A percentile compares a stretch with the other conserved stretches of the same genome.
These are phyloP conservation scores for Caranx ignobilis DNA, from an alignment of 2,113 vertebrate genomes.

Conservation along the genomic window DNA sequence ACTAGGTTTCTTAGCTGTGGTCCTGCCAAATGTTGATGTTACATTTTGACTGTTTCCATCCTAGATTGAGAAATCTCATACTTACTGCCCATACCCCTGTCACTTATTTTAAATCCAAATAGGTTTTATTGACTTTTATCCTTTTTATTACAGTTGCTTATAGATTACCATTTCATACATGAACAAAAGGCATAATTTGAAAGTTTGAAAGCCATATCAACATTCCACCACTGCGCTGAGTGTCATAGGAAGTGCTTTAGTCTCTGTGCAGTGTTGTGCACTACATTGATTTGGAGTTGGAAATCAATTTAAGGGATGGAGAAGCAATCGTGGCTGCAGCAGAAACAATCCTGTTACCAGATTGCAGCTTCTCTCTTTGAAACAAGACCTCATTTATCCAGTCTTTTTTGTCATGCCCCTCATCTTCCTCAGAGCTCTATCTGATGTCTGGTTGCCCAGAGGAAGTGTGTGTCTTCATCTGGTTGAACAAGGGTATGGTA, in stretches of 20 bases:
- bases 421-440: not conserved
- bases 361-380: not conserved
- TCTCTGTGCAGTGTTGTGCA: not conserved
- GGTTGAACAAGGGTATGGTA: not conserved
- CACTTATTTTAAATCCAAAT: not conserved
- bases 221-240: constrained; percentile 2
- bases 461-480: not conserved
- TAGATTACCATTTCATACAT: not conserved
- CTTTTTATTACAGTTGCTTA: too few relatives aligned
- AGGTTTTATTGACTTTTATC: not conserved
- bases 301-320: constrained; percentile 37
- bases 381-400: constrained; percentile 23
- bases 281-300: constrained; percentile 11
- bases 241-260: not conserved
- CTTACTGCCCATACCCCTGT: not conserved
- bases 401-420: not conserved
- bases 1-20: not conserved
- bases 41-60: not conserved
- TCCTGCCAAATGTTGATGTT: not conserved
- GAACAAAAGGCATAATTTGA: not conserved
- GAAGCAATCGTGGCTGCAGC: constrained; percentile 31
- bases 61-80: not conserved
- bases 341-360: constrained; percentile 14
- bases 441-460: not conserved
- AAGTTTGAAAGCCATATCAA: constrained; percentile 2